These are phyloP conservation scores for Alloscopus bannaensis DNA, from an alignment of 2,888 invertebrate species.

Conservation along the genomic window DNA sequence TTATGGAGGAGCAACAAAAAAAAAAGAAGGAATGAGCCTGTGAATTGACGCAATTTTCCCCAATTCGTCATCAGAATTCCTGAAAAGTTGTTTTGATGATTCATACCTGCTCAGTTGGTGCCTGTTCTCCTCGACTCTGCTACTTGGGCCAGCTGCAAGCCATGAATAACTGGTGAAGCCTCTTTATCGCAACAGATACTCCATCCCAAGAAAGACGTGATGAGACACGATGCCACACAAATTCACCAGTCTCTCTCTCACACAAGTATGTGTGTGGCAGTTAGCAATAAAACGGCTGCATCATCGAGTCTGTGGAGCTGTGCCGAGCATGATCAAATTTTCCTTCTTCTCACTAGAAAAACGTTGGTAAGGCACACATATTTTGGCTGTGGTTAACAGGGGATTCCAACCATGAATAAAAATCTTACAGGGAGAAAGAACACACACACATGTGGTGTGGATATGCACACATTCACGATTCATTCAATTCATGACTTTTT, in stretches of 20 bases:
- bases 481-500: conserved; percentile 16
- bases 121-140: conserved; percentile 37
- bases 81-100: conserved; percentile 69
- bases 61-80: conserved; percentile 72
- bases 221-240: conserved; percentile 41
- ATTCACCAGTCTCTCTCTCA: conserved; percentile 32
- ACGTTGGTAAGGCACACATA: conserved; percentile 45
- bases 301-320: no score
- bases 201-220: conserved; percentile 50
- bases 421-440: background rate
- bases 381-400: conserved; percentile 52
- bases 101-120: conserved; percentile 66
- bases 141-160: conserved; percentile 60
- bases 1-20: conserved; percentile 50
- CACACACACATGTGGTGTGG: no score
- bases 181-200: conserved; percentile 9
- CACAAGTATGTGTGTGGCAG: conserved; percentile 33
- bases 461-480: conserved; percentile 31
- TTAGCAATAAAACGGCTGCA: conserved; percentile 27
- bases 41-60: conserved; percentile 71
- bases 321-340: no score
- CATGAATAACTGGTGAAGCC: conserved; percentile 35
- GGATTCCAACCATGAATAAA: conserved; percentile 58
- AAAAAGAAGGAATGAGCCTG: conserved; percentile 47
- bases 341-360: conserved; percentile 50